Evolutionary conservation across 2,113 vertebrate species (phyloP), one percentile per base, ranked within the genome.

Genomic region (Ictidomys tridecemlineatus): DNA sequence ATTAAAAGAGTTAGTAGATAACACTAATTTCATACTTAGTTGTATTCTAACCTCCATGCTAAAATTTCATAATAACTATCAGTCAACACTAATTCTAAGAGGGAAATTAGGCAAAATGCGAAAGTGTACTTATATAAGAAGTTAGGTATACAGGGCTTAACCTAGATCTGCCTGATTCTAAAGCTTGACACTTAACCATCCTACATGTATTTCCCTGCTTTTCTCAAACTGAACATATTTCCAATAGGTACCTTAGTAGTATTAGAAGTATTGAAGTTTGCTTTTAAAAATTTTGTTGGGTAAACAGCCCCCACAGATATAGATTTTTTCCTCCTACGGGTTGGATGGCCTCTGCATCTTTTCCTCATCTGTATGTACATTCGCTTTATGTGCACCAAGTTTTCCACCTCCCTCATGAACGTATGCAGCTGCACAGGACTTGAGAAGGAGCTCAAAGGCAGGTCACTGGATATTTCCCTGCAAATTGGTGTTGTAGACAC

Each of bases 31-130:
- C 12, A 28, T 90, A 74, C 6, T 94, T 51, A 37, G 28, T 18
- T 39, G 30, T 58, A 74, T 26, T 93, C 51, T 65, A 48, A 2
- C 3, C 0, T 85, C 6, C 70, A 4, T 80, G n/a, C 14, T 63
- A 34, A 93, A 85, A 85, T 58, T 91, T 77, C 67, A 73, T 63
- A 72, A 91, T 72, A 58, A 79, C 61, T 72, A 18, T 72, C 77
- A 63, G 10, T 85, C 17, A 92, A 77, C 10, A 77, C 2, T 74
- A 88, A 93, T 80, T 85, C 12, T 80, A 39, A 45, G 56, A 72
- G 32, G 11, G 24, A 76, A 88, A 77, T 91, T 80, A 45, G 9
- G 34, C 73, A 24, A 84, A 93, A 93, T 79, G 30, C 4, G 12
- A n/a, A 32, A n/a, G 13, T 74, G 80, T 16, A 80, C 5, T 74